These are phyloP conservation scores for Eupithecia vulgata DNA, from an alignment of 2,888 invertebrate genomes.

Conservation along the genomic window DNA sequence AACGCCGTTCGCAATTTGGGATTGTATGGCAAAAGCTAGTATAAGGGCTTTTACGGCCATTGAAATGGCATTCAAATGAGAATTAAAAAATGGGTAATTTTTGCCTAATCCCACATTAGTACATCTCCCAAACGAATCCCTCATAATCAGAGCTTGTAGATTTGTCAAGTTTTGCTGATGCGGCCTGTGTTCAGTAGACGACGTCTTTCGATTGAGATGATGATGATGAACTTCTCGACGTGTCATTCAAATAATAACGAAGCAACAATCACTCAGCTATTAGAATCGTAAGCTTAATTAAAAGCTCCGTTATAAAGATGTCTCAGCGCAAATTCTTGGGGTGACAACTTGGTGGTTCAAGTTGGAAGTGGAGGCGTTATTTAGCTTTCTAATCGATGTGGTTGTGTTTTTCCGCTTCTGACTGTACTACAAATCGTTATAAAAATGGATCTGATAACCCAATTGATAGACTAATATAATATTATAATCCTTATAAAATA, in stretches of 20 bases:
- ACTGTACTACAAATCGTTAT: neutral
- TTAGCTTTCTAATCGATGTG: neutral
- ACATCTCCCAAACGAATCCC: too few relatives aligned
- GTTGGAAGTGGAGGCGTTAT: conserved; percentile 29
- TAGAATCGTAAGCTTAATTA: conserved; percentile 77
- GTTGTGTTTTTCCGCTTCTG: neutral
- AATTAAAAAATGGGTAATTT: too few relatives aligned
- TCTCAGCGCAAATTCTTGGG: conserved; percentile 66
- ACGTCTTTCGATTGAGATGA: neutral
- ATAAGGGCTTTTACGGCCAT: too few relatives aligned
- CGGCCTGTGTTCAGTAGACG: neutral
- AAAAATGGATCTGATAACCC: too few relatives aligned
- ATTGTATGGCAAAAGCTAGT: too few relatives aligned
- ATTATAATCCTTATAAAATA: too few relatives aligned
- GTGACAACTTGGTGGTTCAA: conserved; percentile 50
- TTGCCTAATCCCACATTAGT: too few relatives aligned
- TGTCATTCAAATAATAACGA: conserved; percentile 29
- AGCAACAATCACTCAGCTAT: conserved; percentile 55
- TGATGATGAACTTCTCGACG: neutral
- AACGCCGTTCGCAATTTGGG: too few relatives aligned
- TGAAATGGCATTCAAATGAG: too few relatives aligned
- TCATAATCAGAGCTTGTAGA: too few relatives aligned
- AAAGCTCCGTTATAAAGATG: conserved; percentile 74
- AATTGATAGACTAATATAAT: too few relatives aligned
- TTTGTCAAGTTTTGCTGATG: neutral